phyloP scores from a whole-genome alignment of 2,888 invertebrate species.

The Mesorhabditis sp. region DNA sequence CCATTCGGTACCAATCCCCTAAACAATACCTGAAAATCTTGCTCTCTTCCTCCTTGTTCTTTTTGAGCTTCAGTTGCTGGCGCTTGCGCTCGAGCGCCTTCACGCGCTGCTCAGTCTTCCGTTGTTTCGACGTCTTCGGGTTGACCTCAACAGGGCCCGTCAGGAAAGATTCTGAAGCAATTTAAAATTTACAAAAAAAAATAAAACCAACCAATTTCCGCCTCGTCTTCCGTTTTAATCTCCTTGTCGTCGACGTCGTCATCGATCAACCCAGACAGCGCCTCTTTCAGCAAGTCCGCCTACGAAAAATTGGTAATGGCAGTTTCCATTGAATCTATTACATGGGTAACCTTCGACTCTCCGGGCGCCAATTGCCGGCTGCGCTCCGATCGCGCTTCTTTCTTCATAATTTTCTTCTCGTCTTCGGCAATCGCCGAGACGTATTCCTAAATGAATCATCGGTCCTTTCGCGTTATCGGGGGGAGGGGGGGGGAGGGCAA shows the following conservation, averaged over 20 bases:
- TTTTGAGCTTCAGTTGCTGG: background rate
- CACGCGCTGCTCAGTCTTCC: background rate
- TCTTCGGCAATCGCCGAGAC: conserved; percentile 21
- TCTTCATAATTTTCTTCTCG: conserved; percentile 21
- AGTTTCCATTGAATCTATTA: background rate
- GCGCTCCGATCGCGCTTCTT: conserved; percentile 17
- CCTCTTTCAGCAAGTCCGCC: background rate
- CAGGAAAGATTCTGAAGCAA: background rate
- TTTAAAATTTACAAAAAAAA: background rate
- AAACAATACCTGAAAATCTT: background rate
- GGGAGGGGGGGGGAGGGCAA: background rate
- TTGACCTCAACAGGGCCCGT: background rate
- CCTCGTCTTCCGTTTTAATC: background rate
- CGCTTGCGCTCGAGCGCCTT: conserved; percentile 1
- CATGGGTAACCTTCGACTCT: conserved; percentile 19
- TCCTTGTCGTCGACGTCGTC: background rate
- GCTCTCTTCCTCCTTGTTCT: background rate
- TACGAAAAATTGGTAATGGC: background rate
- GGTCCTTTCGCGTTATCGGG: too few species aligned
- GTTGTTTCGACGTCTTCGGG: background rate
- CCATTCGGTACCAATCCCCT: background rate
- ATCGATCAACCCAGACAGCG: background rate
- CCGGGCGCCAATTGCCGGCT: conserved; percentile 22
- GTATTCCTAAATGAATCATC: conserved; percentile 16
- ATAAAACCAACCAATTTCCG: background rate